These are phyloP conservation scores for Scaptomyza flava DNA, from an alignment of 2,888 invertebrate genomes.

Conservation along the genomic window DNA sequence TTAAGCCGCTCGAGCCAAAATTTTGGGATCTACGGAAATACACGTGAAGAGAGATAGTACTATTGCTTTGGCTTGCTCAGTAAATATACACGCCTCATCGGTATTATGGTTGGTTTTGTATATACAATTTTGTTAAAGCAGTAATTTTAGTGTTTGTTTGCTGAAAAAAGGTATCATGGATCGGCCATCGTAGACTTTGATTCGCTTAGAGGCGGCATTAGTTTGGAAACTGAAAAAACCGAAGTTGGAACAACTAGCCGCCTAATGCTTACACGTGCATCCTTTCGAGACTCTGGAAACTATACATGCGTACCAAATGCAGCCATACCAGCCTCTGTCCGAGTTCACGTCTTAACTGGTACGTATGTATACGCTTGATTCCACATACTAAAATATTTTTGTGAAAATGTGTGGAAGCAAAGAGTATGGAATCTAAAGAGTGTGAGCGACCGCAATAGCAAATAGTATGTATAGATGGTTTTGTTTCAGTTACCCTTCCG, in stretches of 20 bases:
- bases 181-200: conserved; percentile 92
- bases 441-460: no score
- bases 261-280: conserved; percentile 93
- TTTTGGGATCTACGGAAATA: conserved; percentile 93
- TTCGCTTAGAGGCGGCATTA: conserved; percentile 93
- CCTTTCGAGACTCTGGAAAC: conserved; percentile 93
- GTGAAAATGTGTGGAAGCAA: no score
- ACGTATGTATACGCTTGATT: background rate
- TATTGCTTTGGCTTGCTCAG: conserved; percentile 94
- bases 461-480: no score
- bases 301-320: conserved; percentile 95
- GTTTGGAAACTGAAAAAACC: conserved; percentile 95
- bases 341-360: conserved; percentile 95
- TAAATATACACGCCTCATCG: conserved; percentile 93
- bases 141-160: background rate
- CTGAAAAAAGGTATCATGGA: conserved; percentile 90
- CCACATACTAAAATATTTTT: no score
- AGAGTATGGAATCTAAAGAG: no score
- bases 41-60: conserved; percentile 96
- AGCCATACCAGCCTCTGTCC: conserved; percentile 92
- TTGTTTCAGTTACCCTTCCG: no score
- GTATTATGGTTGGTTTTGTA: conserved; percentile 87
- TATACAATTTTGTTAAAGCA: background rate
- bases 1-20: conserved; percentile 93
- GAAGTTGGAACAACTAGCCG: conserved; percentile 93